Base-by-base conservation (phyloP, 1,140 invertebrate genomes). In the Drosophila novamexicana region DNA sequence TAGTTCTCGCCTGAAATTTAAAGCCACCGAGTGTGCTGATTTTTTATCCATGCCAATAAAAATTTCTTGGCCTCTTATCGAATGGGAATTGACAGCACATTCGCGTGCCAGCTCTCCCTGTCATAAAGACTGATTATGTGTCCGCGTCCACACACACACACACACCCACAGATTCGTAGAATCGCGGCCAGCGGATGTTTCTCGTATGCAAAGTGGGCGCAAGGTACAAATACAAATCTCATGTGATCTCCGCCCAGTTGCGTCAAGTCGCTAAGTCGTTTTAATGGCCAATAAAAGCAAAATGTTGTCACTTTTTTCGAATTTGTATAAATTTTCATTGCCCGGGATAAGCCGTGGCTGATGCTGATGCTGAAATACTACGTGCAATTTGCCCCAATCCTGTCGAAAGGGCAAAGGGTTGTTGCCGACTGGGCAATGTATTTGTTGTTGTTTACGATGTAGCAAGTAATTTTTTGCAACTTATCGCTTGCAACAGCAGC, bases 251-350 rank as follows among this genome's bases (percentile, higher is more conserved):
- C 78, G 57, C 36, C 40, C 58, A 53, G 56, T 36, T n/a, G n/a
- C 65, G 80, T 75, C 89, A 91, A 91, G 81, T 91, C 89, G 84
- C 85, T 91, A 91, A 91, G 90, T 91, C 90, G 78, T 79, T 91
- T 91, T 91, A 91, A 91, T 91, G 90, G 90, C 90, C 90, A 91
- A 91, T 91, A 91, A 91, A 91, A 91, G 90, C 88, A 91, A 91
- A 91, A 91, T 91, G 90, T 91, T 91, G 90, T 91, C 90, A 91
- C 90, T 88, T 90, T 81, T 85, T 86, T 90, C 78, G 85, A 90
- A 86, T 83, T 86, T 86, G 82, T 90, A 88, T 91, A 91, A 91
- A 91, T 91, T 89, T 90, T 91, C 90, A 91, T 91, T 91, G 83
- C 75, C 78, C 78, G 72, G 90, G 90, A 91, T 91, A 91, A 91